A percentile compares a stretch with the other conserved stretches of the same genome.
Evolutionary conservation across 2,888 invertebrate genomes (phyloP).

Genomic region (Doris montereyensis): DNA sequence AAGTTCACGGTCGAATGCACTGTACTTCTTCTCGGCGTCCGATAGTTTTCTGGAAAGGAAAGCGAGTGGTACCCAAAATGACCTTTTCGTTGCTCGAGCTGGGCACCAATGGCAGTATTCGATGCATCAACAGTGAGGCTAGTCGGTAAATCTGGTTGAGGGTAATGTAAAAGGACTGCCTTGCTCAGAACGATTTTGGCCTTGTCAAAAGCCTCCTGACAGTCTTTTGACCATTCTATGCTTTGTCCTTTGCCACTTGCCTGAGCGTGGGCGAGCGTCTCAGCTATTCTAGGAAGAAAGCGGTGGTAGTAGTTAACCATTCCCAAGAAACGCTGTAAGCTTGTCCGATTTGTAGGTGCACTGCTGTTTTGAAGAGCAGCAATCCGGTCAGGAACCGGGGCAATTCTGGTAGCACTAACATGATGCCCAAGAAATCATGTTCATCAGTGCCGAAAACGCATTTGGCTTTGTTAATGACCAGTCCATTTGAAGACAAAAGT

Average conservation of each 20-base stretch:
- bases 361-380: constrained; percentile 9
- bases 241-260: no score
- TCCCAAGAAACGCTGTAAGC: constrained; percentile 23
- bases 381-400: constrained; percentile 20
- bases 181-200: constrained; percentile 13
- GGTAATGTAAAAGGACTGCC: constrained; percentile 23
- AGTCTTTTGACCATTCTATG: no score
- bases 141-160: constrained; percentile 21
- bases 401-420: constrained; percentile 7
- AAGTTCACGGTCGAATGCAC: no score
- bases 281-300: constrained; percentile 28
- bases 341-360: constrained; percentile 1
- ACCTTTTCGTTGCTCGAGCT: constrained; percentile 18
- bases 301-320: no score
- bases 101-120: constrained; percentile 17
- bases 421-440: constrained; percentile 22
- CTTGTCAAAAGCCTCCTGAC: constrained; percentile 25
- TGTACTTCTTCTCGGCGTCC: no score
- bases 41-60: constrained; percentile 10
- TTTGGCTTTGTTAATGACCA: constrained; percentile 24
- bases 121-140: constrained; percentile 30
- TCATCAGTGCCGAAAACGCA: constrained; percentile 10
- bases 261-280: not conserved
- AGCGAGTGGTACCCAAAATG: constrained; percentile 23
- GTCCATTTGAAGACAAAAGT: constrained; percentile 13